Percentiles rank a stretch among this genome's conserved stretches.
phyloP scores from a whole-genome alignment of 2,113 vertebrate genomes.

The Larimichthys crocea region DNA sequence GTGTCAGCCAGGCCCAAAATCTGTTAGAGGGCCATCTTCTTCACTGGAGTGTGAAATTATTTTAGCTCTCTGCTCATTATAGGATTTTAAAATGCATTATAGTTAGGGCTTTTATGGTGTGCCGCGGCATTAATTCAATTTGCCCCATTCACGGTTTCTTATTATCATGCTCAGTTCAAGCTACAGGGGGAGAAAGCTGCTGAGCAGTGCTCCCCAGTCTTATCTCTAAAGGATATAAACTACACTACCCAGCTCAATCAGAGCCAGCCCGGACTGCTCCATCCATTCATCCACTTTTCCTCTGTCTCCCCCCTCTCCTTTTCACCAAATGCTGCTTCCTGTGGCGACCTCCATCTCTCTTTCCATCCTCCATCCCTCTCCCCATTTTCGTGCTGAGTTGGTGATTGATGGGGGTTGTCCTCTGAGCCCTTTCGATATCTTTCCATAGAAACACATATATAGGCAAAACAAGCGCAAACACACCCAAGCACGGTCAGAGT shows the following conservation, averaged over 20 bases:
- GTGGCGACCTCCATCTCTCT: conserved; percentile 72
- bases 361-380: conserved; percentile 63
- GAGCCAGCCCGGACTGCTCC: conserved; percentile 56
- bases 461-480: conserved; percentile 60
- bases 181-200: conserved; percentile 76
- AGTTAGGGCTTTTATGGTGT: conserved; percentile 82
- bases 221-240: conserved; percentile 82
- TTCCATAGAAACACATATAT: conserved; percentile 61
- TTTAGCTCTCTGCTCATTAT: conserved; percentile 84
- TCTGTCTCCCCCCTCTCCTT: conserved; percentile 51
- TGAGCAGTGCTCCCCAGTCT: conserved; percentile 73
- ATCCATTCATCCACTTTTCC: conserved; percentile 69
- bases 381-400: conserved; percentile 69
- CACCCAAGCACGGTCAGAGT: conserved; percentile 12
- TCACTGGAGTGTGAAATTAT: conserved; percentile 84
- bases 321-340: conserved; percentile 64
- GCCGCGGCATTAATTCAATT: conserved; percentile 83
- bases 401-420: conserved; percentile 81
- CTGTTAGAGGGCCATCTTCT: conserved; percentile 77
- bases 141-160: conserved; percentile 80
- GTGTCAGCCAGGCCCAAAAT: conserved; percentile 74
- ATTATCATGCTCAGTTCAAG: conserved; percentile 76
- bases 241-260: conserved; percentile 80
- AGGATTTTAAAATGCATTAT: conserved; percentile 85
- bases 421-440: conserved; percentile 70